A percentile compares a stretch with the other conserved stretches of the same genome.
Conservation (phyloP, 2,797 vertebrate genomes). For the Melanogrammus aeglefinus region DNA sequence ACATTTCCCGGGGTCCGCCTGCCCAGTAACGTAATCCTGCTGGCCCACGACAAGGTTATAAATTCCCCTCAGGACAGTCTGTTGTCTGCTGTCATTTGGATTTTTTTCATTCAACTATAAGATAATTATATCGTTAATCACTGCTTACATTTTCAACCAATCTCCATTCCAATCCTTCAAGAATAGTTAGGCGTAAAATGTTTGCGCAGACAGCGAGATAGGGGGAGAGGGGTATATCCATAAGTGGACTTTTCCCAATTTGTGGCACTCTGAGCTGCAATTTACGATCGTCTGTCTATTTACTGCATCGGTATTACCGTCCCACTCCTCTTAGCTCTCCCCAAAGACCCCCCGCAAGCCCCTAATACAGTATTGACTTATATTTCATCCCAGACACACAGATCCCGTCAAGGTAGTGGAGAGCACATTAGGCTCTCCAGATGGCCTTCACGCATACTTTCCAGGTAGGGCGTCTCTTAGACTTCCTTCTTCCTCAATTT, state of each 20-base stretch:
- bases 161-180: background rate
- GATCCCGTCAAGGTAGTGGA: background rate
- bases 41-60: background rate
- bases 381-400: background rate
- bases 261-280: background rate
- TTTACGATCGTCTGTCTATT: background rate
- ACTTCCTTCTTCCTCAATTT: background rate
- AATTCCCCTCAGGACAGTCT: background rate
- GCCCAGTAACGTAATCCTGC: background rate
- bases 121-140: background rate
- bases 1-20: too few relatives aligned
- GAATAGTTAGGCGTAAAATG: background rate
- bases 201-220: background rate
- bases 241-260: conserved; percentile 1
- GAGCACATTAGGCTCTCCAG: background rate
- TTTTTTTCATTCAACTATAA: background rate
- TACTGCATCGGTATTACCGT: background rate
- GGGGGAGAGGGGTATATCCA: background rate
- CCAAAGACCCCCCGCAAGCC: background rate
- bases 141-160: background rate
- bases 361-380: background rate
- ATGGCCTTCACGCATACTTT: background rate
- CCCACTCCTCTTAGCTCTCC: too few relatives aligned
- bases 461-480: background rate
- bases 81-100: background rate